Conservation (phyloP, 2,113 vertebrate species). For the Oplegnathus fasciatus region DNA sequence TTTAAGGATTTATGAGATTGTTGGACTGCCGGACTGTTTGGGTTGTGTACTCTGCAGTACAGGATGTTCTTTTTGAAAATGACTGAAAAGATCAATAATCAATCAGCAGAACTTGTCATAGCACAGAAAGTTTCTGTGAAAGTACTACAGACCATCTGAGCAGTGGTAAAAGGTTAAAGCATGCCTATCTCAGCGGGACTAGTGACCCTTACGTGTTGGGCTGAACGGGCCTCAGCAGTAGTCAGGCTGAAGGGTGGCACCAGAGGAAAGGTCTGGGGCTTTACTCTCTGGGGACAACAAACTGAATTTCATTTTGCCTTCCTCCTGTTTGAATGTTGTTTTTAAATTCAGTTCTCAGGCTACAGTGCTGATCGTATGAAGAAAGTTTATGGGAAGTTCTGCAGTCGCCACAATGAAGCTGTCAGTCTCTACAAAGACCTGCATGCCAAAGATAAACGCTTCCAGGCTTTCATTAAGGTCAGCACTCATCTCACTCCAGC, state of each 20-base stretch:
- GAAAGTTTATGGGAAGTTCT: conserved; percentile 94
- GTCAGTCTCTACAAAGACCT: conserved; percentile 94
- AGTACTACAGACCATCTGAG: no score
- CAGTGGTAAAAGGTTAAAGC: no score
- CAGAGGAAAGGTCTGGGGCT: no score
- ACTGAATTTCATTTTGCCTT: neutral
- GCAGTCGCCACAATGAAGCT: conserved; percentile 94
- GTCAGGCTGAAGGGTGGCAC: no score
- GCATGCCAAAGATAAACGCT: conserved; percentile 92
- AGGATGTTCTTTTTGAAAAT: no score
- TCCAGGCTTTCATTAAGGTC: conserved; percentile 94
- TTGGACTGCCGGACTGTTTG: neutral
- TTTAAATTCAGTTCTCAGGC: conserved; percentile 88
- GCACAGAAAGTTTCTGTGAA: no score
- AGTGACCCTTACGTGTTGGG: no score
- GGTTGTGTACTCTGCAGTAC: no score
- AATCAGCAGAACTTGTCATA: no score
- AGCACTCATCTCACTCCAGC: neutral
- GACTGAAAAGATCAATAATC: no score
- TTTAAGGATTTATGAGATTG: neutral
- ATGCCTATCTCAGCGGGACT: no score
- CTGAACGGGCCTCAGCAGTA: no score
- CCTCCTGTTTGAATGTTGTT: neutral
- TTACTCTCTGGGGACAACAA: neutral
- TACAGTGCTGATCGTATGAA: conserved; percentile 90